Evolutionary conservation across 2,888 invertebrate genomes (phyloP).

Genomic region (Brassicogethes aeneus): DNA sequence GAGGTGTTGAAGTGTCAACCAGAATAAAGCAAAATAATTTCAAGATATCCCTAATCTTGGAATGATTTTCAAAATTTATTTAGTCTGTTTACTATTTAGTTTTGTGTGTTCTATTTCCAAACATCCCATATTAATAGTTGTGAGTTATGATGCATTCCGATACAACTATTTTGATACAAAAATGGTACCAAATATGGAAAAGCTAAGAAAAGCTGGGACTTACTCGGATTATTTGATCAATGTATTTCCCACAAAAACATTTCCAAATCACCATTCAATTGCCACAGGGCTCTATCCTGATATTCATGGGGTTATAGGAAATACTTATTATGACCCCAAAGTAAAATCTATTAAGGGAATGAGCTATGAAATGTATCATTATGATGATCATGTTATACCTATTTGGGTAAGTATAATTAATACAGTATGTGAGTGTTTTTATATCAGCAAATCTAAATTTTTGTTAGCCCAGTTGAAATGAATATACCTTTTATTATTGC

Average conservation of each 20-base stretch:
- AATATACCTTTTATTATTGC: too few species aligned
- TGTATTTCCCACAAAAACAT: conserved; percentile 62
- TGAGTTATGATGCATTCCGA: conserved; percentile 65
- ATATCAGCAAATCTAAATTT: too few species aligned
- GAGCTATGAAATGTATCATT: conserved; percentile 46
- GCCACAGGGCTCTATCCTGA: conserved; percentile 61
- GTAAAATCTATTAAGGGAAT: conserved; percentile 29
- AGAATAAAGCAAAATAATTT: too few species aligned
- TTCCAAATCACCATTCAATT: conserved; percentile 65
- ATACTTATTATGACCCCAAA: conserved; percentile 48
- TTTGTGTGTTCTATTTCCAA: conserved; percentile 29
- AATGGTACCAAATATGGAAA: conserved; percentile 49
- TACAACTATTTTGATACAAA: conserved; percentile 54
- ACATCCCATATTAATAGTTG: conserved; percentile 47
- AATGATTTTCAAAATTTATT: conserved; percentile 21
- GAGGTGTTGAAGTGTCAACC: too few species aligned
- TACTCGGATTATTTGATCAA: conserved; percentile 50
- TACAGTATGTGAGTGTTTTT: too few species aligned
- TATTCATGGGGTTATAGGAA: conserved; percentile 60
- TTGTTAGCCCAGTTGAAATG: too few species aligned
- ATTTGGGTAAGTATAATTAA: conserved; percentile 47
- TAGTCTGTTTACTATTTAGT: conserved; percentile 17
- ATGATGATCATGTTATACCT: conserved; percentile 45
- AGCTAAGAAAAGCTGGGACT: conserved; percentile 47
- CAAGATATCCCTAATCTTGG: too few species aligned